These are phyloP conservation scores for Drosophila lowei DNA, from an alignment of 1,140 invertebrate genomes.

Conservation along the genomic window DNA sequence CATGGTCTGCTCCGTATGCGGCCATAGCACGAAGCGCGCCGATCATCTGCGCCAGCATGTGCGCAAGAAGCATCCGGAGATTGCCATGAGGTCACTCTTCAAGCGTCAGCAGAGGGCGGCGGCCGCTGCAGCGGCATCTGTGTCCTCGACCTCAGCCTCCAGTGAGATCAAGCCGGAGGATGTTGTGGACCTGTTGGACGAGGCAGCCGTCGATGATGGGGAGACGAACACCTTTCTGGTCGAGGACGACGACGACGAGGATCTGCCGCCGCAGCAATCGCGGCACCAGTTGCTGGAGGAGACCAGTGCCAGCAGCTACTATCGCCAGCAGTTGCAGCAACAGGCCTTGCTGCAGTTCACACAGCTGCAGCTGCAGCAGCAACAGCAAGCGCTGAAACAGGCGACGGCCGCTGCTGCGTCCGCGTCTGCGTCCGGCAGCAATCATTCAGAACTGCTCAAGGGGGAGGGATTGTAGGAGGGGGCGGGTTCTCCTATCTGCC, in stretches of 20 bases:
- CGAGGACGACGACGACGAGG: slow-evolving; percentile 64
- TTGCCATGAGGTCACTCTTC: slow-evolving; percentile 78
- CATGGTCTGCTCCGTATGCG: slow-evolving; percentile 83
- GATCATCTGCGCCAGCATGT: slow-evolving; percentile 84
- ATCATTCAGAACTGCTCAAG: slow-evolving; percentile 12
- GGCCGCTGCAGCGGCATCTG: slow-evolving; percentile 23
- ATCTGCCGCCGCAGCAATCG: slow-evolving; percentile 15
- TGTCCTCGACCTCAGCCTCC: background rate
- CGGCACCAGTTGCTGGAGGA: slow-evolving; percentile 33
- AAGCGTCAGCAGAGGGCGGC: slow-evolving; percentile 64
- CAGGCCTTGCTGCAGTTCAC: slow-evolving; percentile 70
- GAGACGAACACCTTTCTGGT: slow-evolving; percentile 51
- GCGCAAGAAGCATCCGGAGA: slow-evolving; percentile 82
- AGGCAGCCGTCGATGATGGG: slow-evolving; percentile 18
- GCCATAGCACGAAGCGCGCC: slow-evolving; percentile 84
- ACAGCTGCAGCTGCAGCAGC: slow-evolving; percentile 57
- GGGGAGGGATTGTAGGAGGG: slow-evolving; percentile 29
- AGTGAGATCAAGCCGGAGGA: slow-evolving; percentile 17
- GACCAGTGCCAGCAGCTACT: slow-evolving; percentile 32
- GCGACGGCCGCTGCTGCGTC: slow-evolving; percentile 51
- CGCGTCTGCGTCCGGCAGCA: slow-evolving; percentile 26
- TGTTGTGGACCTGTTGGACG: slow-evolving; percentile 64
- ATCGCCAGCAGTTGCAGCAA: slow-evolving; percentile 65
- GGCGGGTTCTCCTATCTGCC: slow-evolving; percentile 7
- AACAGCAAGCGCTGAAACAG: slow-evolving; percentile 67